phyloP scores from a whole-genome alignment of 2,797 vertebrate species.

The Argyrosomus regius region DNA sequence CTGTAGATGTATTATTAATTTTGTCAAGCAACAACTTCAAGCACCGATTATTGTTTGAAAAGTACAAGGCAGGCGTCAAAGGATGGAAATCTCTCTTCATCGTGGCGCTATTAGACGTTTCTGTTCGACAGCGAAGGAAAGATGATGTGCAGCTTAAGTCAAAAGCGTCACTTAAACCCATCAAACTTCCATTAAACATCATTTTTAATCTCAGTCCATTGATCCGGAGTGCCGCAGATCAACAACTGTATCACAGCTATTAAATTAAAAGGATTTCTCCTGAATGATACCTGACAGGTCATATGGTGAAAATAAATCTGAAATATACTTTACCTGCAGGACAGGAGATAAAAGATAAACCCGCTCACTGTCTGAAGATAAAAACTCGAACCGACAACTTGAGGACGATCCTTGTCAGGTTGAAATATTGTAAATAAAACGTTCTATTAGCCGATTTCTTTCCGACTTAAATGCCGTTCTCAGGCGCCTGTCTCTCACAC shows the following conservation, averaged over 20 bases:
- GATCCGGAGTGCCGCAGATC: conserved; percentile 55
- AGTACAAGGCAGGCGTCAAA: conserved; percentile 53
- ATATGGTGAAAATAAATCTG: conserved; percentile 12
- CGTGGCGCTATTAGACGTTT: conserved; percentile 23
- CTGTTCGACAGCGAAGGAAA: conserved; percentile 26
- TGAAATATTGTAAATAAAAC: conserved; percentile 3
- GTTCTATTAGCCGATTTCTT: not conserved
- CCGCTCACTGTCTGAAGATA: not conserved
- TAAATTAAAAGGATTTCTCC: conserved; percentile 30
- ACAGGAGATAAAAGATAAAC: conserved; percentile 25
- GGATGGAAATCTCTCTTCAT: conserved; percentile 46
- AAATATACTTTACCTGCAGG: conserved; percentile 21
- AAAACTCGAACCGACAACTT: not conserved
- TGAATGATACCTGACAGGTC: conserved; percentile 38
- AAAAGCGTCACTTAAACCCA: conserved; percentile 57
- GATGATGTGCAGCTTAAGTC: conserved; percentile 52
- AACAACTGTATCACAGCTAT: conserved; percentile 49
- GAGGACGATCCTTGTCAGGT: not conserved
- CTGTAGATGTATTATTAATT: conserved; percentile 7
- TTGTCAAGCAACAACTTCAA: conserved; percentile 25
- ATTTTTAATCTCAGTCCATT: conserved; percentile 53
- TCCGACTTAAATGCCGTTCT: not conserved
- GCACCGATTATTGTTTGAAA: conserved; percentile 41
- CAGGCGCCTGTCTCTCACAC: not conserved
- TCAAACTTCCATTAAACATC: conserved; percentile 65